Conservation (phyloP, 2,797 vertebrate species). For the Pampus argenteus region DNA sequence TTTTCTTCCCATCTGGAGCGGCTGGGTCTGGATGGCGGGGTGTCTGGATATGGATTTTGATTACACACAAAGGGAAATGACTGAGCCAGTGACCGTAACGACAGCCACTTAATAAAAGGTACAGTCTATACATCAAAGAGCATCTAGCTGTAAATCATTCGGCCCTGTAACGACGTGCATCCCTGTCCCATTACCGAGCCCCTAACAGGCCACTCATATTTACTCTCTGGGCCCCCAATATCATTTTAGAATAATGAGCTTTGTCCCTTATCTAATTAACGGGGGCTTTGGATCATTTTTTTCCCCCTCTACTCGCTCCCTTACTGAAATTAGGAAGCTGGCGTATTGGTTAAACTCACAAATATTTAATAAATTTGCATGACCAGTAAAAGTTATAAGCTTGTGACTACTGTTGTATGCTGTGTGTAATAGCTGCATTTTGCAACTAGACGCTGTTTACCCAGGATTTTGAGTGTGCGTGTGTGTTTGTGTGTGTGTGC, state of each 20-base stretch:
- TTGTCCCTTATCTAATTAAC: conserved; percentile 98
- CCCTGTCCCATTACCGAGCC: conserved; percentile 88
- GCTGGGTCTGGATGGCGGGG: conserved; percentile 43
- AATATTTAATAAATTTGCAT: conserved; percentile 91
- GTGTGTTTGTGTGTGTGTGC: conserved; percentile 38
- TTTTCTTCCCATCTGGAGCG: conserved; percentile 57
- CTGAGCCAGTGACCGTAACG: conserved; percentile 76
- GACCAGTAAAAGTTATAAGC: conserved; percentile 75
- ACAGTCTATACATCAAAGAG: conserved; percentile 89
- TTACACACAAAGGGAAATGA: conserved; percentile 80
- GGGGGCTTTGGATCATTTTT: conserved; percentile 84
- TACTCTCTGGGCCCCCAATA: conserved; percentile 90
- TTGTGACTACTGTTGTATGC: conserved; percentile 40
- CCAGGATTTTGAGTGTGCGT: conserved; percentile 29
- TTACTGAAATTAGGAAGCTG: conserved; percentile 88
- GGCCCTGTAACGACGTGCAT: conserved; percentile 88
- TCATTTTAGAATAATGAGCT: conserved; percentile 98
- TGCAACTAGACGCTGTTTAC: conserved; percentile 60
- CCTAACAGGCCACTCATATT: conserved; percentile 90
- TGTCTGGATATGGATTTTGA: conserved; percentile 77
- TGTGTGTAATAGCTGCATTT: conserved; percentile 61
- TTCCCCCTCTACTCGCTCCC: conserved; percentile 29
- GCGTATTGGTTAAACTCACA: conserved; percentile 89
- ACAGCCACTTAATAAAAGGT: conserved; percentile 84
- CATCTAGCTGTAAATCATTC: conserved; percentile 92